Evolutionary conservation across 2,113 vertebrate species (phyloP).

Genomic region (Pseudonaja textilis): DNA sequence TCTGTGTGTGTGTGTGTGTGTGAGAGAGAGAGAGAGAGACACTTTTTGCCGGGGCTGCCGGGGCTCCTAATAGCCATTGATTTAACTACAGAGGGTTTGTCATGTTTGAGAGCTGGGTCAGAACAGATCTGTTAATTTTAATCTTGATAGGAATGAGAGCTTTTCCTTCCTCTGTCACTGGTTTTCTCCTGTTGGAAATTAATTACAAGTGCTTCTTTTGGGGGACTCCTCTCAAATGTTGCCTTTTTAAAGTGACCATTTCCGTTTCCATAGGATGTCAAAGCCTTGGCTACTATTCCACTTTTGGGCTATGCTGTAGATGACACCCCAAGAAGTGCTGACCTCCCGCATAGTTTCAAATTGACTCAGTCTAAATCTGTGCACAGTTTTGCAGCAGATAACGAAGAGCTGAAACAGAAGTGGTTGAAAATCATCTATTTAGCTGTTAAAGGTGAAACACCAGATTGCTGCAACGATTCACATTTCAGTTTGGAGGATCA

Average conservation of each 20-base stretch:
- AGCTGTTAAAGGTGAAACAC: conserved; percentile 86
- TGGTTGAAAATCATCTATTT: conserved; percentile 90
- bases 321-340: conserved; percentile 75
- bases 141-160: not conserved
- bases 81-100: no score
- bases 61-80: no score
- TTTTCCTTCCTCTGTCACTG: not conserved
- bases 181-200: not conserved
- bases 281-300: conserved; percentile 91
- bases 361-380: conserved; percentile 93
- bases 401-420: conserved; percentile 90
- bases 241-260: conserved; percentile 4
- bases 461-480: conserved; percentile 64
- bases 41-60: no score
- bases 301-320: conserved; percentile 93
- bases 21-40: no score
- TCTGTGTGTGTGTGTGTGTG: no score
- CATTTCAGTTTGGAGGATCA: conserved; percentile 57
- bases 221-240: not conserved
- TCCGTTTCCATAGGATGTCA: conserved; percentile 81
- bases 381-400: conserved; percentile 91
- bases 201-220: not conserved
- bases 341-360: conserved; percentile 85
- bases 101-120: no score
- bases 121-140: not conserved